Evolutionary conservation across 2,113 vertebrate genomes (phyloP), one percentile per base, ranked within the genome.

Genomic region (Pollimyrus isidori): DNA sequence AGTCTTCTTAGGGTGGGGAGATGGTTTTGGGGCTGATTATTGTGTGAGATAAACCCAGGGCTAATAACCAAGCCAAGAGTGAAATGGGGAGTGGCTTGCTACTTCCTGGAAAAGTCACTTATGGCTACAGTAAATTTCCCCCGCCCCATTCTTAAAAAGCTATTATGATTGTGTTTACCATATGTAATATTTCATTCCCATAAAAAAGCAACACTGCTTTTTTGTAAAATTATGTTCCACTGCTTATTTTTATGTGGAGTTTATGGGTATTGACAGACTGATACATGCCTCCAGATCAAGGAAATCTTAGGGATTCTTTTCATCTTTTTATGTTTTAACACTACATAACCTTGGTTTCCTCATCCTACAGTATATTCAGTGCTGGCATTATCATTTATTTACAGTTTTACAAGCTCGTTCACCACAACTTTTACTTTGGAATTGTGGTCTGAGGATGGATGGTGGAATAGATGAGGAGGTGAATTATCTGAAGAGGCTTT

Each of bases 31-130:
- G 5, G 73, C 3, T 65, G 13, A 39, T 62, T 83, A 65, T 11
- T 62, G 86, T 26, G 23, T 13, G 21, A 50, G 26, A 49, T n/a
- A 86, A 88, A 21, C 35, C n/a, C 56, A 30, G n/a, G 45, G 48
- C 91, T 62, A 86, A 87, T 90, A 90, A 89, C 62, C 88, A 87
- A 91, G 52, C 69, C 62, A 85, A 87, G n/a, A 87, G 90, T 91
- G 88, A 90, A 91, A 90, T 86, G 48, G 88, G 73, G 88, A 83
- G n/a, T 80, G 19, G 39, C 62, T 46, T 80, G 42, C 35, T 17
- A 53, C 80, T 87, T 82, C 49, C 35, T 49, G 11, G 48, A 21
- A 87, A 76, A 58, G 42, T 30, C 83, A 76, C 86, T 90, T 85
- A 87, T 65, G 84, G 9, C 21, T 89, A 69, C 69, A 90, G 19